Percentiles rank a stretch among this genome's conserved stretches.
Conservation (phyloP, 2,888 invertebrate species). For the Synanthedon formicaeformis region DNA sequence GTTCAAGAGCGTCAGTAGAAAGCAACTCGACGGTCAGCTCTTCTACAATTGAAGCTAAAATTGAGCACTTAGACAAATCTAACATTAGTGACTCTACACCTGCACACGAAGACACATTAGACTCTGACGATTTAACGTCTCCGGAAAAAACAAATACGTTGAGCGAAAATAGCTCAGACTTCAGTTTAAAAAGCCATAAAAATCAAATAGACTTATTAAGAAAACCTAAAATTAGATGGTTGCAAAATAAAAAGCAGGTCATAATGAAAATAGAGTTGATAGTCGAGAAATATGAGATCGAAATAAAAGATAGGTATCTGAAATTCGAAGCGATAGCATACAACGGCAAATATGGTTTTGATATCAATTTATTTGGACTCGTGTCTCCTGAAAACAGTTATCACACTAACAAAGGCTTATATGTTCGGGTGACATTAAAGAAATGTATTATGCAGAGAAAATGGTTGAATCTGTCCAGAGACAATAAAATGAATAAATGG, state of each 20-base stretch:
- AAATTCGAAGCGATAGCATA: conserved; percentile 30
- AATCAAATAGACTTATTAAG: conserved; percentile 12
- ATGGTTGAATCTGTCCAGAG: conserved; percentile 42
- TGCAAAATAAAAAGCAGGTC: conserved; percentile 33
- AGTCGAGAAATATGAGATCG: conserved; percentile 35
- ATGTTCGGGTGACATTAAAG: conserved; percentile 35
- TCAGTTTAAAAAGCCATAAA: conserved; percentile 6
- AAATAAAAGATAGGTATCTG: conserved; percentile 27
- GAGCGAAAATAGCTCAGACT: conserved; percentile 1
- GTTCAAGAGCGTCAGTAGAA: neutral
- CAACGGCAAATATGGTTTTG: conserved; percentile 36
- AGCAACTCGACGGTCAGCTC: conserved; percentile 3
- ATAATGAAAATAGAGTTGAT: conserved; percentile 43
- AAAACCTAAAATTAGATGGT: conserved; percentile 46
- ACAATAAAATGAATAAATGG: conserved; percentile 32
- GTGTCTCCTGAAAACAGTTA: conserved; percentile 22
- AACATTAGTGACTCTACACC: conserved; percentile 3
- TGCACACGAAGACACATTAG: conserved; percentile 13
- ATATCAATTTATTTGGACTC: conserved; percentile 48
- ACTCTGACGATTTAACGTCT: conserved; percentile 27
- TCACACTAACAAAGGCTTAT: conserved; percentile 45
- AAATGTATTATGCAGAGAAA: conserved; percentile 31
- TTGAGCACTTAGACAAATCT: conserved; percentile 4
- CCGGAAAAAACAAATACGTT: conserved; percentile 7
- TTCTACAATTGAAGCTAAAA: conserved; percentile 3